phyloP scores from a whole-genome alignment of 2,888 invertebrate species.

The Agrotis ipsilon region DNA sequence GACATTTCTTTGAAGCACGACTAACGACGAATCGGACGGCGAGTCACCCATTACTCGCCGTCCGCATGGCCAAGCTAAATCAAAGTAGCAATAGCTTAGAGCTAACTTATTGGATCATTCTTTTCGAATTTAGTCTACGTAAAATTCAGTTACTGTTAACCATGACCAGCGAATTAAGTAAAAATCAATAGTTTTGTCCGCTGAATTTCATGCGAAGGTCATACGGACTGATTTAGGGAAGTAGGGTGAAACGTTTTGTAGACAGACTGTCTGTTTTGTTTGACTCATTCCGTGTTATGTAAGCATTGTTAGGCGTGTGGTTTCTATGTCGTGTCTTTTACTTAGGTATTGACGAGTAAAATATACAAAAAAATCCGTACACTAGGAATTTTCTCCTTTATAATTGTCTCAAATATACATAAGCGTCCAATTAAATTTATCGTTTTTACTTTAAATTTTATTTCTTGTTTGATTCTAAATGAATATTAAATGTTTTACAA shows the following conservation, averaged over 20 bases:
- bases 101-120: neutral
- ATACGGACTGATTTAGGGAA: conserved; percentile 56
- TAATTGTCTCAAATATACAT: too few relatives aligned
- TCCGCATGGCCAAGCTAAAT: too few relatives aligned
- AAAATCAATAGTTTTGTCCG: conserved; percentile 59
- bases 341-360: too few relatives aligned
- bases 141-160: conserved; percentile 30
- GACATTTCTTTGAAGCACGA: too few relatives aligned
- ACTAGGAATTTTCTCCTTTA: too few relatives aligned
- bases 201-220: conserved; percentile 57
- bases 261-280: conserved; percentile 31
- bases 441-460: too few relatives aligned
- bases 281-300: conserved; percentile 30
- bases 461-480: too few relatives aligned
- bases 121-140: conserved; percentile 3
- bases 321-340: neutral
- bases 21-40: too few relatives aligned
- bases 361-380: too few relatives aligned
- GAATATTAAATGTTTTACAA: too few relatives aligned
- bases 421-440: too few relatives aligned
- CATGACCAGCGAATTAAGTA: conserved; percentile 51
- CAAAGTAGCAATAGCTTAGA: neutral
- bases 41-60: too few relatives aligned
- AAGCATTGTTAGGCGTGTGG: conserved; percentile 1
- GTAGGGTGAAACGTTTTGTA: conserved; percentile 36